Percentiles rank a stretch among this genome's conserved stretches.
These are phyloP conservation scores for Antheraea assamensis DNA, from an alignment of 2,888 invertebrate genomes.

Conservation along the genomic window DNA sequence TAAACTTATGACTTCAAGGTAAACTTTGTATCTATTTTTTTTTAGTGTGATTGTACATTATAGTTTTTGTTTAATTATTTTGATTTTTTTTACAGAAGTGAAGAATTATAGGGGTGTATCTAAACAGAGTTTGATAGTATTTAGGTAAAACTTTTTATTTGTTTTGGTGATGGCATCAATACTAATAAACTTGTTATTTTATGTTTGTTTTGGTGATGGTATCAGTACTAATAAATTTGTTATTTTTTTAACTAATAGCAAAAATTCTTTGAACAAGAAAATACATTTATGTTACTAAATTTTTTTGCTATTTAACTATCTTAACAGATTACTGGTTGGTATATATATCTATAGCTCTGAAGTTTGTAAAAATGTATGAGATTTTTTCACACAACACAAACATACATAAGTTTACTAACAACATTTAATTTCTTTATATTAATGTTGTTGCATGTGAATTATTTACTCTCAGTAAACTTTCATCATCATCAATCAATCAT, in stretches of 20 bases:
- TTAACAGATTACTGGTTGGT: too few relatives aligned
- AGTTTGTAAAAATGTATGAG: neutral
- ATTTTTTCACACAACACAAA: neutral
- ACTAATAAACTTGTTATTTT: conserved; percentile 24
- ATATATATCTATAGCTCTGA: neutral
- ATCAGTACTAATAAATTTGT: conserved; percentile 11
- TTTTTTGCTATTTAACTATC: neutral
- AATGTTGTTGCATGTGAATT: neutral
- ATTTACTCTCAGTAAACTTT: neutral
- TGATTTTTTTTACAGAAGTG: conserved; percentile 69
- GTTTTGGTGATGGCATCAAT: conserved; percentile 53
- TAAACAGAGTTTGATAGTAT: conserved; percentile 37
- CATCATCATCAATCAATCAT: too few relatives aligned
- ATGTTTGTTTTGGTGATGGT: conserved; percentile 55
- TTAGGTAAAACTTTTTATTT: conserved; percentile 56
- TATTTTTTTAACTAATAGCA: neutral
- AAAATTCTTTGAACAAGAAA: neutral
- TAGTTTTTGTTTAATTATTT: conserved; percentile 21
- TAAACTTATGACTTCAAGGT: conserved; percentile 64
- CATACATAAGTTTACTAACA: neutral
- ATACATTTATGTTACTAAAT: neutral
- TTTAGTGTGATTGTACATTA: conserved; percentile 21
- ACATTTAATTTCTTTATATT: neutral
- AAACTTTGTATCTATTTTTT: conserved; percentile 27
- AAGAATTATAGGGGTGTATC: conserved; percentile 60